A percentile compares a stretch with the other conserved stretches of the same genome.
These are phyloP conservation scores for Lasioglossum vierecki DNA, from an alignment of 2,888 invertebrate genomes.

Conservation along the genomic window DNA sequence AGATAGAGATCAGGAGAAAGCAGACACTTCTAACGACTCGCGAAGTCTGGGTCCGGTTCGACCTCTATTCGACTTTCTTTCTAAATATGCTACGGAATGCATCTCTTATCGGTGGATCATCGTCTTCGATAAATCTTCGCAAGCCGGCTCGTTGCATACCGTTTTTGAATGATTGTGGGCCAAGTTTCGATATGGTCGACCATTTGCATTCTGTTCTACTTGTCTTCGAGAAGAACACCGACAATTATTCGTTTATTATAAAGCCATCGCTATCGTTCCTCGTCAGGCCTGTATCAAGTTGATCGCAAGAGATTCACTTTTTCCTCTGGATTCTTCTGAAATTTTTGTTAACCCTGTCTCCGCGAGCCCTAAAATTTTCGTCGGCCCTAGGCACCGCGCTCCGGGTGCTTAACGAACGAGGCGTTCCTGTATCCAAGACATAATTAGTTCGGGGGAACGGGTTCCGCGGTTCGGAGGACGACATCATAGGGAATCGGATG, in stretches of 20 bases:
- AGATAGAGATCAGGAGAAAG: constrained; percentile 8
- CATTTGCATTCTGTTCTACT: not conserved
- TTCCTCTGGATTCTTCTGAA: not conserved
- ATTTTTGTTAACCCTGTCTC: not conserved
- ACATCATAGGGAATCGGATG: constrained; percentile 30
- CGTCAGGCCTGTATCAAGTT: not conserved
- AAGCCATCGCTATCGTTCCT: not conserved
- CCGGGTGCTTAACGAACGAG: not conserved
- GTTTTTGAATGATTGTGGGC: not conserved
- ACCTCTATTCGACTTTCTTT: not conserved
- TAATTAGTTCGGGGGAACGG: constrained; percentile 35
- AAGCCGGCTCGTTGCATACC: not conserved
- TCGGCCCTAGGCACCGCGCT: not conserved
- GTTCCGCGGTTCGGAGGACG: constrained; percentile 31
- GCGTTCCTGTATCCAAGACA: not conserved
- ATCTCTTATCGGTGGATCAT: not conserved
- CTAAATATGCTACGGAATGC: constrained; percentile 1
- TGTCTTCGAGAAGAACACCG: not conserved
- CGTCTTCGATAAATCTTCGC: constrained; percentile 5
- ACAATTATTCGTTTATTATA: not conserved
- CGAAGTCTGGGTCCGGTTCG: not conserved
- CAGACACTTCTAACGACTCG: not conserved
- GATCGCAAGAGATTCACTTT: not conserved
- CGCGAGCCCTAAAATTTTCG: not conserved
- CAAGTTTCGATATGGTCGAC: not conserved